Percentiles rank a stretch among this genome's conserved stretches.
Conservation (phyloP, 1,140 invertebrate species). For the Lepidurus apus region DNA sequence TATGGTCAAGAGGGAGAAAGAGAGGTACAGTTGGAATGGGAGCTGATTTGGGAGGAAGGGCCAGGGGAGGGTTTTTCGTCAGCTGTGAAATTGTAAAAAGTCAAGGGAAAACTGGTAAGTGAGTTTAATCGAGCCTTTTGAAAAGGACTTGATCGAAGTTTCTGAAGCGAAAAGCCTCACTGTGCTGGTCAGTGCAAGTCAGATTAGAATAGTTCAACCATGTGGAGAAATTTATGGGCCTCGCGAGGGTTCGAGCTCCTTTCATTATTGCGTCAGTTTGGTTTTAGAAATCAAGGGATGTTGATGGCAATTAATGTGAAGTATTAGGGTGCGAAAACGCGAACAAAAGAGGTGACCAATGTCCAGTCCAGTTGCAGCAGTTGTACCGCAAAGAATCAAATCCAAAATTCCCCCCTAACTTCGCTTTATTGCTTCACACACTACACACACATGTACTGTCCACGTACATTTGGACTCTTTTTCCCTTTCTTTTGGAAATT, state of each 20-base stretch:
- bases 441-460: not conserved
- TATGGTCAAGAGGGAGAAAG: not conserved
- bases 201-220: constrained; percentile 7
- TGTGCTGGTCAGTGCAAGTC: not conserved
- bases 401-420: not conserved
- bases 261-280: constrained; percentile 1
- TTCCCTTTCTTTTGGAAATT: not conserved
- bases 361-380: constrained; percentile 5
- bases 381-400: constrained; percentile 14
- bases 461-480: not conserved
- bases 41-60: not conserved
- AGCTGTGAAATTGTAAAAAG: not conserved
- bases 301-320: constrained; percentile 22
- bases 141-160: not conserved
- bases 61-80: not conserved
- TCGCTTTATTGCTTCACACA: not conserved
- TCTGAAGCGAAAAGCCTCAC: not conserved
- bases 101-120: not conserved
- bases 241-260: not conserved
- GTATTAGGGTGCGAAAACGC: not conserved
- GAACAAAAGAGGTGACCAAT: constrained; percentile 9
- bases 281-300: constrained; percentile 14
- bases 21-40: not conserved
- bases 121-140: constrained; percentile 10
- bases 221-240: constrained; percentile 6